Base-by-base conservation (phyloP, 2,888 invertebrate genomes). In the Melinaea marsaeus region DNA sequence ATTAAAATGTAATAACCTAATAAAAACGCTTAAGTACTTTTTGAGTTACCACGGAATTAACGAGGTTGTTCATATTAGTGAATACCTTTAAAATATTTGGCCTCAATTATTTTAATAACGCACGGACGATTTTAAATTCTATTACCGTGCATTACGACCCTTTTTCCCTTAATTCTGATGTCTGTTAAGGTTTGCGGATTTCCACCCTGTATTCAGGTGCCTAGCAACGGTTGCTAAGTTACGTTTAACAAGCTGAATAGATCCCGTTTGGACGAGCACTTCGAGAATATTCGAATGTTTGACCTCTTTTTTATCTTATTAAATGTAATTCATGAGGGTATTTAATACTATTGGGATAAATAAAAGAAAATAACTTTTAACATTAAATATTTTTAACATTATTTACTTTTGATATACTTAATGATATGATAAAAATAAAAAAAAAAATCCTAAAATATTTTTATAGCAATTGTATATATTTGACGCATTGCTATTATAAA, bases 201-300 rank as follows among this genome's bases (percentile, higher is more conserved):
- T 61, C 42, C 45, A 46, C 57, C 51, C 61, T 56, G 61, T 57
- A 66, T 42, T 58, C 61, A 46, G 64, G 64, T 72, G 51, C 68
- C 64, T 74, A 71, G 74, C 74, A 74, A 78, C 77, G 33, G 76
- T 79, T 73, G 77, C 81, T 70, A 73, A 64, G 81, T 71, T 71
- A 78, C 77, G 62, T 65, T 57, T 65, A 67, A 62, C 64, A 66
- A 66, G 66, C 61, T 66, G 58, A 58, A 64, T 61, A 58, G 33
- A 48, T 61, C 58, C 48, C 58, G 45, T 33, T 65, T 65, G 33
- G 60, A 55, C 13, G 51, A 64, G 48, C 55, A 9, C 55, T 64
- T 61, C 46, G 47, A 55, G 48, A 55, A 37, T 47, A 48, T 58
- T 58, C 22, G 47, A 58, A 13, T 48, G 35, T 47, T 35, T 59